phyloP scores from a whole-genome alignment of 2,888 invertebrate genomes.

The Caenorhabditis becei region DNA sequence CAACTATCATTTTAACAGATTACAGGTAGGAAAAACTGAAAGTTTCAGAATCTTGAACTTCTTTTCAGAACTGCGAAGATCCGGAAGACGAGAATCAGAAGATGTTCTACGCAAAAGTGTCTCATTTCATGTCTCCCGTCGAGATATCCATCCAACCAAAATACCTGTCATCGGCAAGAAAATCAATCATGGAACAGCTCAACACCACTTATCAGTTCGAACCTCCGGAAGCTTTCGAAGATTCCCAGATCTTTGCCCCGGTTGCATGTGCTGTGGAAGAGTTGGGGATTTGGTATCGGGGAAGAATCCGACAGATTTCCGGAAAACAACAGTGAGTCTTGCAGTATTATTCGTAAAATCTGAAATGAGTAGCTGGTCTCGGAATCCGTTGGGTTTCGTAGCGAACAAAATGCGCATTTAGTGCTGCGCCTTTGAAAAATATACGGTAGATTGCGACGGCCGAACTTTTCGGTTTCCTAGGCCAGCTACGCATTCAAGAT shows the following conservation, averaged over 20 bases:
- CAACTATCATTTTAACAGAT: slow-evolving; percentile 53
- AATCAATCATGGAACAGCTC: slow-evolving; percentile 46
- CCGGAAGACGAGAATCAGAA: slow-evolving; percentile 31
- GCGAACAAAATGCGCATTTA: too few relatives aligned
- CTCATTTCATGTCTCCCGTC: slow-evolving; percentile 58
- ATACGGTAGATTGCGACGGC: too few relatives aligned
- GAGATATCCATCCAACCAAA: slow-evolving; percentile 60
- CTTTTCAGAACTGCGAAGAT: neutral
- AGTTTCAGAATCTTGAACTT: too few relatives aligned
- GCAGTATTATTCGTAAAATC: neutral
- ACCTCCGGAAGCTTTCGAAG: too few relatives aligned
- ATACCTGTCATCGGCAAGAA: slow-evolving; percentile 42
- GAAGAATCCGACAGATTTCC: slow-evolving; percentile 47
- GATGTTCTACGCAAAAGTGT: slow-evolving; percentile 57
- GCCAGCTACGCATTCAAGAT: too few relatives aligned
- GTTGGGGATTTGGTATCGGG: slow-evolving; percentile 54
- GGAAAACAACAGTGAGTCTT: slow-evolving; percentile 50
- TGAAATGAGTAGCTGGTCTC: too few relatives aligned
- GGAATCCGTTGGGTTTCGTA: too few relatives aligned
- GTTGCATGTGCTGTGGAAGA: slow-evolving; percentile 54
- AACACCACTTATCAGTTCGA: slow-evolving; percentile 33
- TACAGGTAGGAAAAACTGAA: slow-evolving; percentile 22
- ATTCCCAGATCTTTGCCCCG: slow-evolving; percentile 31
- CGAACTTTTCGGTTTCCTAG: too few relatives aligned
- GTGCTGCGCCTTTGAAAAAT: too few relatives aligned